Conservation (phyloP, 2,797 vertebrate species). For the Sorex maritimensis region DNA sequence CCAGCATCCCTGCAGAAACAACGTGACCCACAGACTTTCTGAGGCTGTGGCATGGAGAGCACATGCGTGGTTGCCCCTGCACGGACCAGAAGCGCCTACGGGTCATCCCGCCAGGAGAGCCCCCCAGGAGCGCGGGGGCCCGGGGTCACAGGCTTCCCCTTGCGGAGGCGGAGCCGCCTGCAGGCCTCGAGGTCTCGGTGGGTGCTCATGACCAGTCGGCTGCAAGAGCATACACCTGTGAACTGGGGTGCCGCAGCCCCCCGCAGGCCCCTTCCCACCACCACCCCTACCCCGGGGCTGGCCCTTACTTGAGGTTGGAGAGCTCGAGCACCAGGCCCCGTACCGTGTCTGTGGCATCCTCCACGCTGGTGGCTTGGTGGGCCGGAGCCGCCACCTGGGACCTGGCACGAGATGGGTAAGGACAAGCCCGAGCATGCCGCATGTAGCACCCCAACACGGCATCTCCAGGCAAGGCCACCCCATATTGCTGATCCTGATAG, state of each 20-base stretch:
- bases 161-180: conserved; percentile 79
- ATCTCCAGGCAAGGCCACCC: too few species aligned
- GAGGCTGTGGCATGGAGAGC: too few species aligned
- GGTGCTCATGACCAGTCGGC: conserved; percentile 92
- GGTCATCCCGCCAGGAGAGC: too few species aligned
- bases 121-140: too few species aligned
- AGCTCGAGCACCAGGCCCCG: conserved; percentile 94
- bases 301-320: conserved; percentile 94
- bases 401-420: conserved; percentile 6
- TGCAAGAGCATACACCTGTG: conserved; percentile 68
- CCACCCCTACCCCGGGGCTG: too few species aligned
- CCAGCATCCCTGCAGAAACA: too few species aligned
- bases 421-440: too few species aligned
- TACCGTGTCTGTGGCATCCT: conserved; percentile 92
- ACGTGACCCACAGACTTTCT: too few species aligned
- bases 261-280: background rate
- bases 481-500: too few species aligned
- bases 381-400: background rate
- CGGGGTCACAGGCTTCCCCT: conserved; percentile 55
- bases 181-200: conserved; percentile 92
- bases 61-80: too few species aligned
- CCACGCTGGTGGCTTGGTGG: conserved; percentile 75
- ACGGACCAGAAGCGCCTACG: too few species aligned
- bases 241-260: background rate
- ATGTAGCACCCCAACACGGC: background rate